A percentile compares a stretch with the other conserved stretches of the same genome.
phyloP scores from a whole-genome alignment of 2,113 vertebrate genomes.

The Pycnonotus jocosus region DNA sequence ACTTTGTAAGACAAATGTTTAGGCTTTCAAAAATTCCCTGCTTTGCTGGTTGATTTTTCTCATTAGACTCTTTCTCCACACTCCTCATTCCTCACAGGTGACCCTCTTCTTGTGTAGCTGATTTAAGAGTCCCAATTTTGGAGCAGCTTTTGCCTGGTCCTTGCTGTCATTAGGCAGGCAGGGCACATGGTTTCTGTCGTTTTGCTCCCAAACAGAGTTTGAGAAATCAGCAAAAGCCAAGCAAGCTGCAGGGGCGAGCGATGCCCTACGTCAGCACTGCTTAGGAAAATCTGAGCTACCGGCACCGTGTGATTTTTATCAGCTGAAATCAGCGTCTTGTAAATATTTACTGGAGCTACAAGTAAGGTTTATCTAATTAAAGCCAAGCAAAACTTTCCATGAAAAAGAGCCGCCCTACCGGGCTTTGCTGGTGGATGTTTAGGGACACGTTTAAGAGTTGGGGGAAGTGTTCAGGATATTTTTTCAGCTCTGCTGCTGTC shows the following conservation, averaged over 20 bases:
- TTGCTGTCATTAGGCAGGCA: not conserved
- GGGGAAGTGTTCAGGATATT: not conserved
- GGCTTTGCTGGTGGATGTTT: not conserved
- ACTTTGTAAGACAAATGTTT: constrained; percentile 10
- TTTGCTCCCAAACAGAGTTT: not conserved
- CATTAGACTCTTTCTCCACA: not conserved
- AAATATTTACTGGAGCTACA: constrained; percentile 56
- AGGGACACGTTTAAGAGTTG: not conserved
- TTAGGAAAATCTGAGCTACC: constrained; percentile 16
- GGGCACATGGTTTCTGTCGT: not conserved
- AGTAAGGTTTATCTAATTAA: constrained; percentile 43
- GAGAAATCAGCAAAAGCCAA: not conserved
- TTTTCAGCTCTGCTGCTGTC: not conserved
- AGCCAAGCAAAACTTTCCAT: constrained; percentile 24
- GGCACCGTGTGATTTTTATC: constrained; percentile 26
- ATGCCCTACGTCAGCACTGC: not conserved
- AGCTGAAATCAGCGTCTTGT: not conserved
- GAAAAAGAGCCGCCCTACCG: not conserved
- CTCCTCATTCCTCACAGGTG: not conserved
- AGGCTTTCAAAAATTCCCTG: not conserved
- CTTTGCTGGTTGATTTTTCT: not conserved
- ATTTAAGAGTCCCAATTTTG: not conserved
- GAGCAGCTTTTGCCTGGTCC: not conserved
- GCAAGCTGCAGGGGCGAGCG: rapidly evolving
- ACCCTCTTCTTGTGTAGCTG: rapidly evolving